phyloP scores from a whole-genome alignment of 1,140 invertebrate species.

The Neelides sp. region DNA sequence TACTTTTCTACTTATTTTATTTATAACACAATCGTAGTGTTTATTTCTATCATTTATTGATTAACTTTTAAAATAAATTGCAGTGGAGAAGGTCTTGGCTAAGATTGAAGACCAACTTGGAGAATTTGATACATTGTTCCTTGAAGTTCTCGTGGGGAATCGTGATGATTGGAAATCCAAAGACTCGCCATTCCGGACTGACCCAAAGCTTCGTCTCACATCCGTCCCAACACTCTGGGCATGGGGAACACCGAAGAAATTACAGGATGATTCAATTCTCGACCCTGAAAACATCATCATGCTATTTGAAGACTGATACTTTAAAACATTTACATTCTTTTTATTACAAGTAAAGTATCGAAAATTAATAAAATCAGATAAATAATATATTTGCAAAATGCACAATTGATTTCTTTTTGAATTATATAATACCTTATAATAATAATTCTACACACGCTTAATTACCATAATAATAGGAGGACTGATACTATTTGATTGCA shows the following conservation, averaged over 20 bases:
- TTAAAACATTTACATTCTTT: too few species aligned
- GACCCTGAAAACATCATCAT: slow-evolving; percentile 53
- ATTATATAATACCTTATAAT: too few species aligned
- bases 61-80: neutral
- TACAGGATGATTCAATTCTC: slow-evolving; percentile 55
- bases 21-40: neutral
- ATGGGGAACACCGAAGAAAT: slow-evolving; percentile 56
- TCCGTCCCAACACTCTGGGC: slow-evolving; percentile 57
- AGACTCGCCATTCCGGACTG: slow-evolving; percentile 57
- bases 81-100: slow-evolving; percentile 17
- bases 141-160: slow-evolving; percentile 19
- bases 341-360: too few species aligned
- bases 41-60: slow-evolving; percentile 5
- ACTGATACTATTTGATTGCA: too few species aligned
- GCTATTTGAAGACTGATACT: slow-evolving; percentile 42
- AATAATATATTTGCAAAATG: too few species aligned
- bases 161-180: slow-evolving; percentile 50
- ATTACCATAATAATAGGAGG: too few species aligned
- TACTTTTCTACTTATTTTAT: neutral
- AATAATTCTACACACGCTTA: too few species aligned
- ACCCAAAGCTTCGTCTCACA: slow-evolving; percentile 49
- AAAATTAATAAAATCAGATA: too few species aligned
- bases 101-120: slow-evolving; percentile 2
- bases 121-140: slow-evolving; percentile 5
- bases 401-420: too few species aligned